Base-by-base conservation (phyloP, 2,888 invertebrate species). In the Nemapogon koenigi region DNA sequence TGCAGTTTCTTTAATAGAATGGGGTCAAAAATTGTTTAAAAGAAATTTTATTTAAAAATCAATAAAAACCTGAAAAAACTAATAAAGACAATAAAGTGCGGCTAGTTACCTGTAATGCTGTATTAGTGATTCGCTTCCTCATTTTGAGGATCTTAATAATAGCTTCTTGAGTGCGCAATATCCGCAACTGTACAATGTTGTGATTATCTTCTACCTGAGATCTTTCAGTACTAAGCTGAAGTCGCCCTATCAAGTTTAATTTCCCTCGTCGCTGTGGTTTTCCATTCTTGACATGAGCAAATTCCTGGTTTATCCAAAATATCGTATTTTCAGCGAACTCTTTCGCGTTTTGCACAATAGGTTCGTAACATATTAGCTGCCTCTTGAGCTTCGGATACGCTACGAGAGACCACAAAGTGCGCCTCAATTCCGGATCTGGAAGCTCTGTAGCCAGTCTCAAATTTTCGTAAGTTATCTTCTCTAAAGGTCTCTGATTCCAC, bases 71-170 rank as follows among this genome's bases (percentile, higher is more conserved):
- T n/a, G n/a, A n/a, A n/a, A n/a, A n/a, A n/a, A n/a, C n/a, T n/a
- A n/a, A n/a, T n/a, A n/a, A n/a, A n/a, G n/a, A n/a, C n/a, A n/a
- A n/a, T n/a, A n/a, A n/a, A n/a, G n/a, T n/a, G n/a, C n/a, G n/a
- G n/a, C n/a, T n/a, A n/a, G n/a, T n/a, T n/a, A 84, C 84, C 82
- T 98, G 98, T 45, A 99, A 80, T 49, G 96, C 92, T 36, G 93
- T 94, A 68, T 97, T 97, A 33, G 91, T 90, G 45, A 97, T 91
- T 44, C 88, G 85, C 66, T 98, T 98, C 43, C 99, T 84, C 94
- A 96, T 98, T 76, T 99, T 99, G 71, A 99, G 82, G 44, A 99
- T 97, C 80, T 99, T 99, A 48, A 99, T 97, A 46, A 99, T 96
- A 16, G 98, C 99, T 80, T 99, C 99, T 84, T 98, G 86, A 11